Evolutionary conservation across 1,140 invertebrate species (phyloP).

Genomic region (Drosophila athabasca): DNA sequence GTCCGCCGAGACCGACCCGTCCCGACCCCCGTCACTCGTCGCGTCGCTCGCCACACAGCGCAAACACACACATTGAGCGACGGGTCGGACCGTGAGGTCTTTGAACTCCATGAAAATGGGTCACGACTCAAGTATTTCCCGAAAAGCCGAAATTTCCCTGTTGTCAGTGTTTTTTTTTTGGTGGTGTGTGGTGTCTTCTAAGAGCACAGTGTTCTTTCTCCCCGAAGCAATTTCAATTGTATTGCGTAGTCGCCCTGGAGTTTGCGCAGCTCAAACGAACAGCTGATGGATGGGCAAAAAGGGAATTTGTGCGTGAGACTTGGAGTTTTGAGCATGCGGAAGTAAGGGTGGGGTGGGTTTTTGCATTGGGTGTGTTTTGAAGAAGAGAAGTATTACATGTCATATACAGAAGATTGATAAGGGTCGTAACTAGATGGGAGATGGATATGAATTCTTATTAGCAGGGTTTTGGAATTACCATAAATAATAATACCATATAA

Average conservation of each 20-base stretch:
- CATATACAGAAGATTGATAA: too few species aligned
- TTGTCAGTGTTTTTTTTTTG: conserved; percentile 1
- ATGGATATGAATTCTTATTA: too few species aligned
- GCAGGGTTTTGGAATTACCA: too few species aligned
- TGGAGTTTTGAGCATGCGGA: not conserved
- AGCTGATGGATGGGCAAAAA: conserved; percentile 31
- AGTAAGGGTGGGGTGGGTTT: conserved; percentile 21
- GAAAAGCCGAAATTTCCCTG: conserved; percentile 44
- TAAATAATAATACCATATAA: too few species aligned
- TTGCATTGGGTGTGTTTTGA: too few species aligned
- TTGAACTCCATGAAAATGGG: conserved; percentile 76
- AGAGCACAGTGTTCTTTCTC: conserved; percentile 12
- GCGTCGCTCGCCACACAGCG: not conserved
- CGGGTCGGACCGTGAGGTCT: conserved; percentile 46
- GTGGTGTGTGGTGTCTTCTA: conserved; percentile 1
- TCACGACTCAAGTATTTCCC: conserved; percentile 58
- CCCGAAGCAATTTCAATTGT: conserved; percentile 67
- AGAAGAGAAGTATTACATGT: too few species aligned
- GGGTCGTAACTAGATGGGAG: too few species aligned
- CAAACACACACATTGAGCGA: conserved; percentile 2
- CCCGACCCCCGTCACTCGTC: not conserved
- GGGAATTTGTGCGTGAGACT: conserved; percentile 9
- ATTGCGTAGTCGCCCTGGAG: conserved; percentile 70
- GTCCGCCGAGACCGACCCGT: too few species aligned
- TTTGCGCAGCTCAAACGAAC: conserved; percentile 64